These are phyloP conservation scores for Ormia ochracea DNA, from an alignment of 2,888 invertebrate species.

Conservation along the genomic window DNA sequence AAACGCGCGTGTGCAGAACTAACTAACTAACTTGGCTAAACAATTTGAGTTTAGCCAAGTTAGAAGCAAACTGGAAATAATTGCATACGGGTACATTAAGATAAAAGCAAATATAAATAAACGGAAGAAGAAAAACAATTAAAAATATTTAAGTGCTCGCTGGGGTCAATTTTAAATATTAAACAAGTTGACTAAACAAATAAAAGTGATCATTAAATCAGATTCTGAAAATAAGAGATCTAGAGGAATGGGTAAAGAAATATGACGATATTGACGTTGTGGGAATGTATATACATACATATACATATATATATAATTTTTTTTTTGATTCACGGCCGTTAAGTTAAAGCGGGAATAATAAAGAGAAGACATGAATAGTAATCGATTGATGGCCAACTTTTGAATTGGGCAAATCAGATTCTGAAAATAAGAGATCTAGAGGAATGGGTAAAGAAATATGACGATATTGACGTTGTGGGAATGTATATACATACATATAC, in stretches of 20 bases:
- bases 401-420: no score
- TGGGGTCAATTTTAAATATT: constrained; percentile 5
- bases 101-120: constrained; percentile 36
- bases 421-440: background rate
- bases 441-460: background rate
- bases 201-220: background rate
- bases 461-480: no score
- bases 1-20: no score
- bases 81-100: no score
- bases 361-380: no score
- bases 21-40: no score
- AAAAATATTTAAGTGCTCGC: constrained; percentile 18
- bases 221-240: background rate
- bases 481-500: no score
- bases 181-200: background rate
- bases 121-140: constrained; percentile 17
- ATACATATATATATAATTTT: no score
- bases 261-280: background rate
- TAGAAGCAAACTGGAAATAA: constrained; percentile 15
- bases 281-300: no score
- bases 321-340: no score
- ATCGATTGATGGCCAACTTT: no score
- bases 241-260: background rate
- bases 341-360: no score
- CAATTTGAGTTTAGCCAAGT: constrained; percentile 1